Percentiles rank a stretch among this genome's conserved stretches.
Evolutionary conservation across 2,888 invertebrate genomes (phyloP).

Genomic region (Lamproptera curius): DNA sequence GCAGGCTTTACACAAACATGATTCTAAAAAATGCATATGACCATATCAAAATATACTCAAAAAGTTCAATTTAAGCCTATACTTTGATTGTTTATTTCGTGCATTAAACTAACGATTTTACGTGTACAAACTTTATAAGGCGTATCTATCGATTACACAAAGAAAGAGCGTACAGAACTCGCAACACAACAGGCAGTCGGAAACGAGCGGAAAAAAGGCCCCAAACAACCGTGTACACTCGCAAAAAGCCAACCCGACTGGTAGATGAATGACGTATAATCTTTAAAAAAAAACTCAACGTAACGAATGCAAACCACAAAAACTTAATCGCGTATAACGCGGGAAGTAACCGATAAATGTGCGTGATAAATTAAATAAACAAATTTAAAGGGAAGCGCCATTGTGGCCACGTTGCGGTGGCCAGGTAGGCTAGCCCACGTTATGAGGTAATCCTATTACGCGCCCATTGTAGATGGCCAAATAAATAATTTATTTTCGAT

Average conservation of each 20-base stretch:
- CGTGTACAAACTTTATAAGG: too few species aligned
- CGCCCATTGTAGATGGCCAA: conserved; percentile 60
- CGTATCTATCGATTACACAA: neutral
- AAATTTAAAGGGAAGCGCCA: conserved; percentile 61
- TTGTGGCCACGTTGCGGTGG: conserved; percentile 55
- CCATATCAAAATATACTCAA: too few species aligned
- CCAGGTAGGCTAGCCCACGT: conserved; percentile 62
- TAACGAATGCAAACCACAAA: conserved; percentile 61
- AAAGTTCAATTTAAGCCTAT: too few species aligned
- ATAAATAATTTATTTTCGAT: conserved; percentile 71
- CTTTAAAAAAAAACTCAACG: conserved; percentile 43
- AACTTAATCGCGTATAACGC: conserved; percentile 67
- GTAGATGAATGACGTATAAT: conserved; percentile 41
- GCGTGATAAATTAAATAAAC: conserved; percentile 76
- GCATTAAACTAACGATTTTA: too few species aligned
- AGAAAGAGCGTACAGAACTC: conserved; percentile 1
- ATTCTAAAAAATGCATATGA: too few species aligned
- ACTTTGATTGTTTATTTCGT: too few species aligned
- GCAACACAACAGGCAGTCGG: neutral
- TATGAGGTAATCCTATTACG: conserved; percentile 68
- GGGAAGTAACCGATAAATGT: conserved; percentile 72
- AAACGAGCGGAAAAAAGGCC: conserved; percentile 30
- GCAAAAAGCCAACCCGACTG: conserved; percentile 51
- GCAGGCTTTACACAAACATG: too few species aligned
- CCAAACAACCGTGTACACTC: conserved; percentile 43